Conservation (phyloP, 2,888 invertebrate species). For the Agelastica alni region DNA sequence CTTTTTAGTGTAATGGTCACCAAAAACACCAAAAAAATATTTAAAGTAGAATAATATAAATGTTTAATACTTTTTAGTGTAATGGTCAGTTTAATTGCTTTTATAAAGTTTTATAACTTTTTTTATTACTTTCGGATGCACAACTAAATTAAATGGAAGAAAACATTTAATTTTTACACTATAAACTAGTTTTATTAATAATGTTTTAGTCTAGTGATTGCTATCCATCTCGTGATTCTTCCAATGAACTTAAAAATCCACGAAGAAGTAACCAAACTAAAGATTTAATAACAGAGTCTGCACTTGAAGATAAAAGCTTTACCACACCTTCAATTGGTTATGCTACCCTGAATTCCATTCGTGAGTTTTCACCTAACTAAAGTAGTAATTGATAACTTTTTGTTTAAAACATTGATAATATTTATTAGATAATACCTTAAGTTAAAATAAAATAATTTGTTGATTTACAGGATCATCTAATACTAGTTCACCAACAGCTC, state of each 20-base stretch:
- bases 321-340: constrained; percentile 27
- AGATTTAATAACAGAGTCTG: constrained; percentile 42
- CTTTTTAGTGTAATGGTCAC: no score
- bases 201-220: constrained; percentile 45
- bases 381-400: background rate
- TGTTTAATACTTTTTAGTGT: no score
- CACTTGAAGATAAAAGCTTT: constrained; percentile 33
- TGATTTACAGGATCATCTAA: constrained; percentile 38
- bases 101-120: no score
- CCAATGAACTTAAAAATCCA: constrained; percentile 44
- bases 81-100: no score
- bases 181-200: no score
- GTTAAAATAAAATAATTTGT: background rate
- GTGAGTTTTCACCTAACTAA: constrained; percentile 13
- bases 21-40: no score
- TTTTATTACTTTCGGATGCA: no score
- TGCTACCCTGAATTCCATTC: constrained; percentile 20
- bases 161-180: no score
- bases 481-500: constrained; percentile 50
- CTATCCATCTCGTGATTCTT: constrained; percentile 37
- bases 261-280: constrained; percentile 42
- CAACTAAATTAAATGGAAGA: no score
- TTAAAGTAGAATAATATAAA: no score
- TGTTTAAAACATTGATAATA: background rate
- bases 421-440: background rate